Evolutionary conservation across 2,797 vertebrate genomes (phyloP).

Genomic region (Enteromius thamalakanensis): DNA sequence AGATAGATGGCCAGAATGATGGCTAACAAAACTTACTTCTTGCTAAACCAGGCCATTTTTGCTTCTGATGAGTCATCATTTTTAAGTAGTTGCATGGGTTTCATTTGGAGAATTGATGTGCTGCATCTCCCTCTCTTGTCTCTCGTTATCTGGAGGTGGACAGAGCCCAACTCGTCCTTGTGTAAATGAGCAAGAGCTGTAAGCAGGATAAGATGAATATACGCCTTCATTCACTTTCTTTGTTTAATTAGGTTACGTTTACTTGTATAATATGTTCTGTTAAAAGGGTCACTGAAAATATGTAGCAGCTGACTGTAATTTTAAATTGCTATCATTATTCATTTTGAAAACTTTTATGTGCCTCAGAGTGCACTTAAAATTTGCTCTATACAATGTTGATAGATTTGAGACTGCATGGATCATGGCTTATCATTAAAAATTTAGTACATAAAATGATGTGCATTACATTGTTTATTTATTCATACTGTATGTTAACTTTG

Average conservation of each 20-base stretch:
- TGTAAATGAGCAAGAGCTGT: slow-evolving; percentile 14
- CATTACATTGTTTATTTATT: not conserved
- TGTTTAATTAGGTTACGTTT: slow-evolving; percentile 5
- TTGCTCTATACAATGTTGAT: not conserved
- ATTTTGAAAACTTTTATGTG: not conserved
- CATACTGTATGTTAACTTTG: not conserved
- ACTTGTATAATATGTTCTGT: not conserved
- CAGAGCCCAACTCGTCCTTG: not conserved
- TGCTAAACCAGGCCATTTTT: slow-evolving; percentile 1
- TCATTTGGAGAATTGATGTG: slow-evolving; percentile 27
- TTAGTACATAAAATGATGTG: no score
- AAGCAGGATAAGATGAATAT: slow-evolving; percentile 12
- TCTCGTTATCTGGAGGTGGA: slow-evolving; percentile 21
- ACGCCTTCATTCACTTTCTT: not conserved
- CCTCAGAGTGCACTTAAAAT: slow-evolving; percentile 7
- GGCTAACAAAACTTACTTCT: not conserved
- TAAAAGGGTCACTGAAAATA: not conserved
- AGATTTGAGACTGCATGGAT: not conserved
- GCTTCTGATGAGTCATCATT: slow-evolving; percentile 20
- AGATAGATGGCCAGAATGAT: slow-evolving; percentile 8
- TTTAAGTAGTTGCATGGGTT: slow-evolving; percentile 21
- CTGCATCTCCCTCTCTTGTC: slow-evolving; percentile 23
- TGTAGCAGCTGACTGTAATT: slow-evolving; percentile 2
- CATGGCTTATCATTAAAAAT: not conserved
- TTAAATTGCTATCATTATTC: slow-evolving; percentile 24